Evolutionary conservation across 1,140 invertebrate species (phyloP), one percentile per base, ranked within the genome.

Genomic region (Archivesica marissinica): DNA sequence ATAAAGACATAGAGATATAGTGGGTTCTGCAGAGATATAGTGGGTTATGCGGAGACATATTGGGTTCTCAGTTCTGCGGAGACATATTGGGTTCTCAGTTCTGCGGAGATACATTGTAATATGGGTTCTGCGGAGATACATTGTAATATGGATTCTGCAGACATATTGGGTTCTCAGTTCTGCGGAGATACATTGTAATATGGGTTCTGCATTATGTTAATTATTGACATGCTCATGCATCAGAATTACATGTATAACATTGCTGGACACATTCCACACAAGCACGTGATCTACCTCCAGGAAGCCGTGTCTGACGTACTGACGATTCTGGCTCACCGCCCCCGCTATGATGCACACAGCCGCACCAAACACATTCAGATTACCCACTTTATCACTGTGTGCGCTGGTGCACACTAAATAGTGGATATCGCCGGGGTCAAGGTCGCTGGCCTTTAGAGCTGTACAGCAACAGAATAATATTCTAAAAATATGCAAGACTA

Each of bases 351-450:
- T 97, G 90, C 98, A 98, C 86, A 96, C 95, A 13, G 98, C 97
- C 68, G 96, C 96, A n/a, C 96, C 91, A 92, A 99, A 99, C 54
- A 99, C 95, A 95, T 99, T 98, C 91, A 98, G 97, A 92, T 99
- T 99, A 70, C 98, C 98, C 87, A 96, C 96, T 90, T 99, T 98
- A 95, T 99, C 98, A 0, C 97, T 96, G 94, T 99, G 98, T 0
- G 97, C 97, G 94, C 99, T 98, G 41, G 97, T 98, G 87, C 96
- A 97, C 20, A 99, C 94, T 3, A 98, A 97, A 93, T 96, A 97
- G 89, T 97, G 91, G 39, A 99, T 96, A 85, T 98, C 95, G 25
- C 96, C 94, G 7, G 96, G 95, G 9, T 88, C 92, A 17, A 97
- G 41, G 13, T 95, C 92, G 72, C 96, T 92, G 50, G 93, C 90